These are phyloP conservation scores for Antheraea pernyi DNA, from an alignment of 1,140 invertebrate species.

Conservation along the genomic window DNA sequence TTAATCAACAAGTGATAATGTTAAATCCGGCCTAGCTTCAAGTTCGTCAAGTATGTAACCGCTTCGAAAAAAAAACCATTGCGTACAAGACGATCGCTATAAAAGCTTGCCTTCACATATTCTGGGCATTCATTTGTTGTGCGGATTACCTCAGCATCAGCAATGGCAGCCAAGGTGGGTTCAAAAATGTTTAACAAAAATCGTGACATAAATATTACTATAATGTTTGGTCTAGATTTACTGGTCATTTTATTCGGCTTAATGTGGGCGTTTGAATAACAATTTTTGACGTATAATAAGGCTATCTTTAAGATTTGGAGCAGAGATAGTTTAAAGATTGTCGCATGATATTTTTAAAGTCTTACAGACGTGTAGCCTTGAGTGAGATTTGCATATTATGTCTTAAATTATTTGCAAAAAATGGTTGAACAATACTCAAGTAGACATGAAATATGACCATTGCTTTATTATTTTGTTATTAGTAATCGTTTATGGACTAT, in stretches of 20 bases:
- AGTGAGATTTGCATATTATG: not conserved
- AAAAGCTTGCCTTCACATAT: conserved; percentile 13
- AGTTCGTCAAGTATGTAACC: conserved; percentile 36
- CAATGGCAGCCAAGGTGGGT: conserved; percentile 55
- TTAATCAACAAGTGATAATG: not conserved
- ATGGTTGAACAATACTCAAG: not conserved
- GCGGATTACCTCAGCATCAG: conserved; percentile 32
- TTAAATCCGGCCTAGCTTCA: conserved; percentile 9
- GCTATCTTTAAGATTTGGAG: not conserved
- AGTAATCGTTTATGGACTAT: not conserved
- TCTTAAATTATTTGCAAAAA: not conserved
- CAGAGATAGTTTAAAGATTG: not conserved
- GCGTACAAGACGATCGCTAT: not conserved
- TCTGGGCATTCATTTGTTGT: conserved; percentile 39
- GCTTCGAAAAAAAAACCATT: conserved; percentile 1
- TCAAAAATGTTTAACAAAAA: not conserved
- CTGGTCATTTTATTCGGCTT: not conserved
- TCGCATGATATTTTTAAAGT: not conserved
- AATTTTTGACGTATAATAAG: not conserved
- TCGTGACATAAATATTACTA: not conserved
- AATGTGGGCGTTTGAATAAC: not conserved
- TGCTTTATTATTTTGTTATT: not conserved
- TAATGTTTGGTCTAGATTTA: not conserved
- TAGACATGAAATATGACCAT: not conserved
- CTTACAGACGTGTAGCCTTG: not conserved